Conservation (phyloP, 1,140 invertebrate species). For the Drosophila sucinea region DNA sequence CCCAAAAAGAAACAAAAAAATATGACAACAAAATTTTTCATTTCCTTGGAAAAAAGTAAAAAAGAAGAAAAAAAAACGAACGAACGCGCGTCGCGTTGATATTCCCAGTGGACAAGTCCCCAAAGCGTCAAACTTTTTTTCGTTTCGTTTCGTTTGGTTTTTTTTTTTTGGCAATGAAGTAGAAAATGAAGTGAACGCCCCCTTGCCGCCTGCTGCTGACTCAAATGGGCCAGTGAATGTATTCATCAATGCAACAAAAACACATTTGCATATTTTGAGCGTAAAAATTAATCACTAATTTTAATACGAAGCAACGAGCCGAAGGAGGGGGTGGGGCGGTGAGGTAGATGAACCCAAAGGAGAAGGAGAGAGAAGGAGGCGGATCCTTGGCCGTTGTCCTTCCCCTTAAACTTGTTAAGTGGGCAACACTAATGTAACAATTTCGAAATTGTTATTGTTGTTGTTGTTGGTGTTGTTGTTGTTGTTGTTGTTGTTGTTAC, state of each 20-base stretch:
- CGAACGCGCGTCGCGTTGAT: slow-evolving; percentile 17
- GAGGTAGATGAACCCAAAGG: not conserved
- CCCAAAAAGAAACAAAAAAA: slow-evolving; percentile 49
- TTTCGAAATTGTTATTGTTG: slow-evolving; percentile 78
- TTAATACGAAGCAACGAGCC: slow-evolving; percentile 66
- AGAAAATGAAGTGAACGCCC: slow-evolving; percentile 79
- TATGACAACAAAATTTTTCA: slow-evolving; percentile 81
- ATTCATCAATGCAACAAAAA: slow-evolving; percentile 81
- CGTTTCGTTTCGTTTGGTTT: not conserved
- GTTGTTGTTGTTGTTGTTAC: not conserved
- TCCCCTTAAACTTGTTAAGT: slow-evolving; percentile 79
- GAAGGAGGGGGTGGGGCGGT: not conserved
- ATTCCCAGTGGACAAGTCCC: slow-evolving; percentile 67
- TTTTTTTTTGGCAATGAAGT: slow-evolving; percentile 73
- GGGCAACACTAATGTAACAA: slow-evolving; percentile 83
- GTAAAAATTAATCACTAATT: slow-evolving; percentile 83
- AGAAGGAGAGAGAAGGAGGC: slow-evolving; percentile 6
- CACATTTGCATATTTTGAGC: slow-evolving; percentile 79
- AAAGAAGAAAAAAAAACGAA: slow-evolving; percentile 24
- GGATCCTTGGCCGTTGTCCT: slow-evolving; percentile 15
- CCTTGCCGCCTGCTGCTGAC: slow-evolving; percentile 6
- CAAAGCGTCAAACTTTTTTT: slow-evolving; percentile 55
- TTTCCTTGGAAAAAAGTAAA: slow-evolving; percentile 55
- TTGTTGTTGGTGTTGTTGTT: slow-evolving; percentile 2
- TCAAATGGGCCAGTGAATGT: slow-evolving; percentile 58